Base-by-base conservation (phyloP, 1,140 invertebrate genomes). In the Lepidurus apus region DNA sequence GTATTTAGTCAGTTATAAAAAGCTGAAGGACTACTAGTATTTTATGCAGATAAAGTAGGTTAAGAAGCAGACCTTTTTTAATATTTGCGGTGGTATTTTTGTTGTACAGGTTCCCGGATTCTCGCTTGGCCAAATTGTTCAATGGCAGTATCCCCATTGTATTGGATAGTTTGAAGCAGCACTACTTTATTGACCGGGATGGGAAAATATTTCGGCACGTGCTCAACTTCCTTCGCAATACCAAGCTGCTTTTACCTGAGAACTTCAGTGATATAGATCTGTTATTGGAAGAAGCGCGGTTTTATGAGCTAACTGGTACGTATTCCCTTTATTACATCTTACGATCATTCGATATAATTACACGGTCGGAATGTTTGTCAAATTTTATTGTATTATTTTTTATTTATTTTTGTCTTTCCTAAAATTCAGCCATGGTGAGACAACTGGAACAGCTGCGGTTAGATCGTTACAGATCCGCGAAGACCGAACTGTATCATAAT, bases 71-170 rank as follows among this genome's bases (percentile, higher is more conserved):
- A 34, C 34, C 26, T 34, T 34, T 47, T 45, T 24, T 44, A 77
- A 77, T 17, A 10, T 44, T 44, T 44, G 26, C n/a, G 43, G 17
- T 43, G n/a, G 17, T 75, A n/a, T 44, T 13, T 75, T 24, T 9
- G 17, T 43, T 74, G 1, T 42, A 13, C 24, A 96, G 95, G 85
- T 97, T 93, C 86, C 93, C 95, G 0, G 95, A 98, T 74, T 98
- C 96, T 4, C 90, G 92, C 81, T 87, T 98, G 80, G 95, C 94
- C 0, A 93, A 94, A 85, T 90, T 98, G 83, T 98, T 98, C 86
- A 98, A 97, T 83, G 97, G 96, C n/a, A 92, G 90, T 81, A 96
- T 98, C 82, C 96, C 97, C 1, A 98, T 98, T 81, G 95, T 98
- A 4, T 86, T 98, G 82, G 97, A 98, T 84, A 95, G 93, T 6